A percentile compares a stretch with the other conserved stretches of the same genome.
These are phyloP conservation scores for Trisateles emortualis DNA, from an alignment of 2,888 invertebrate genomes.

Conservation along the genomic window DNA sequence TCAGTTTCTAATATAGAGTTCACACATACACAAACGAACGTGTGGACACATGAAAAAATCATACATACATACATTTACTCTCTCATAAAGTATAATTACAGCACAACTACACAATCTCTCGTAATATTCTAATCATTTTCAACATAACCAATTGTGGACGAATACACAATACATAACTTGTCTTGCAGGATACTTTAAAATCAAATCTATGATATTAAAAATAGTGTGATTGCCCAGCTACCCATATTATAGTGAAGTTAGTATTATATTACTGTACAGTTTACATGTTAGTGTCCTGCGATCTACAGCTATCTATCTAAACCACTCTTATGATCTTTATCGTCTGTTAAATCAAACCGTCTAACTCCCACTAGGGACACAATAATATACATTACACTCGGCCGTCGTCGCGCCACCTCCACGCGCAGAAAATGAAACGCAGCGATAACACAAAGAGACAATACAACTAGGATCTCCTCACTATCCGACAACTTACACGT, in stretches of 20 bases:
- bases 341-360: conserved; percentile 56
- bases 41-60: conserved; percentile 38
- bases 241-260: conserved; percentile 82
- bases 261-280: conserved; percentile 83
- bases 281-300: conserved; percentile 73
- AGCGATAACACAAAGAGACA: conserved; percentile 60
- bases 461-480: conserved; percentile 67
- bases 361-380: conserved; percentile 61
- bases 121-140: conserved; percentile 56
- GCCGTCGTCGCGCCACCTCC: conserved; percentile 47
- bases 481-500: conserved; percentile 74
- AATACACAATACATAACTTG: conserved; percentile 73
- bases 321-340: conserved; percentile 65
- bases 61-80: conserved; percentile 34
- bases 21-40: conserved; percentile 49
- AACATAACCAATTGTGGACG: conserved; percentile 69
- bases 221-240: conserved; percentile 85
- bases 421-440: conserved; percentile 58
- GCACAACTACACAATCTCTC: conserved; percentile 63
- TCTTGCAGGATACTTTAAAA: conserved; percentile 68
- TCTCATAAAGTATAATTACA: conserved; percentile 47
- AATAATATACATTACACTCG: conserved; percentile 59
- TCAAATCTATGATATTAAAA: conserved; percentile 78
- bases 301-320: conserved; percentile 74
- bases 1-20: conserved; percentile 51